Conservation (phyloP, 2,113 vertebrate species). For the Caranx ignobilis region DNA sequence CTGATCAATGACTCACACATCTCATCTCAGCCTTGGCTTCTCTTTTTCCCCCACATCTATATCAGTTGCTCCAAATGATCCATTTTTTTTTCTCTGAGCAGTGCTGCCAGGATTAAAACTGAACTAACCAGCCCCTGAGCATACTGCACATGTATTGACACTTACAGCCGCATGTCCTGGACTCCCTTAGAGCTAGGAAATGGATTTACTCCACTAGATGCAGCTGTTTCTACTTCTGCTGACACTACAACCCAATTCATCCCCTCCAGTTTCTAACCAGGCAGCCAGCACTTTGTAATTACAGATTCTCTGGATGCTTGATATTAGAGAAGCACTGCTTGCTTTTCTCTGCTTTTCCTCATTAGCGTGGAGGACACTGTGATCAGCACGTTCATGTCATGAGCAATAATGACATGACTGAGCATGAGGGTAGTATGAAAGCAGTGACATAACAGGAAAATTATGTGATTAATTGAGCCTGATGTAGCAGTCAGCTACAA, state of each 20-base stretch:
- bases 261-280: constrained; percentile 40
- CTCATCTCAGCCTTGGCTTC: background rate
- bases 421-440: background rate
- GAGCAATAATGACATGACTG: background rate
- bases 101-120: constrained; percentile 13
- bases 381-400: constrained; percentile 31
- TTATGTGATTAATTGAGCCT: background rate
- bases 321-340: background rate
- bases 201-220: constrained; percentile 63
- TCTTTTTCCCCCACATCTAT: background rate
- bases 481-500: background rate
- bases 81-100: constrained; percentile 20
- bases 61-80: background rate
- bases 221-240: constrained; percentile 72
- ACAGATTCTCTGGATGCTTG: constrained; percentile 34
- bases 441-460: background rate
- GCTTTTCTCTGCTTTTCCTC: constrained; percentile 25
- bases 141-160: constrained; percentile 10
- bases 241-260: constrained; percentile 41
- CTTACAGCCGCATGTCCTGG: constrained; percentile 34
- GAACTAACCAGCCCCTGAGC: background rate
- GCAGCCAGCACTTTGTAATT: constrained; percentile 57
- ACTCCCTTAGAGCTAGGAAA: constrained; percentile 50
- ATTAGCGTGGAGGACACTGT: constrained; percentile 18
- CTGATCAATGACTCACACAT: constrained; percentile 10